Conservation (phyloP, 2,797 vertebrate genomes). For the Sebastes trivittatus region DNA sequence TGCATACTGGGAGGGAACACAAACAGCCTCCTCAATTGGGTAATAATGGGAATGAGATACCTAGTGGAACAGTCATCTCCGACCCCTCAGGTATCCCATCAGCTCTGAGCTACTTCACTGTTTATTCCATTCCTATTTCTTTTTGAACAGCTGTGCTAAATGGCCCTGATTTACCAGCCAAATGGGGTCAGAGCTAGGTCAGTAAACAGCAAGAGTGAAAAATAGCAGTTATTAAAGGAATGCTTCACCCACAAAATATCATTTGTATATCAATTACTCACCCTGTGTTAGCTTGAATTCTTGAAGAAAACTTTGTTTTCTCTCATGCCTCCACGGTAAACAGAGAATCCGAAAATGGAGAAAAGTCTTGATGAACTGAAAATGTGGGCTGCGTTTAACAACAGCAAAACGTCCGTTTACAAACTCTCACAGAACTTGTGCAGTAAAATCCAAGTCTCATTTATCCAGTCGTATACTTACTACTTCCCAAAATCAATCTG, state of each 20-base stretch:
- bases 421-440: no score
- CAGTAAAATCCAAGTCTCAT: background rate
- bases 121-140: conserved; percentile 12
- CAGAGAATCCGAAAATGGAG: background rate
- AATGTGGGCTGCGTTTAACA: background rate
- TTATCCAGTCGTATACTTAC: background rate
- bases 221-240: conserved; percentile 22
- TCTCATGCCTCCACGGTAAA: background rate
- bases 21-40: background rate
- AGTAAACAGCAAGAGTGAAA: conserved; percentile 46
- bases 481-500: background rate
- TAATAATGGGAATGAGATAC: background rate
- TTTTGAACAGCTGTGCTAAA: background rate
- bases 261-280: background rate
- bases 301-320: background rate
- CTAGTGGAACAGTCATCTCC: background rate
- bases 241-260: background rate
- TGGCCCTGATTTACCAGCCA: background rate
- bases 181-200: conserved; percentile 26
- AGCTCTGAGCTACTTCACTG: background rate
- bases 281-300: background rate
- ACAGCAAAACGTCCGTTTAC: background rate
- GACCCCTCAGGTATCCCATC: background rate
- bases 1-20: background rate
- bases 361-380: background rate